Evolutionary conservation across 2,888 invertebrate species (phyloP), one percentile per base, ranked within the genome.

Genomic region (Hydrotaea diabolus): DNA sequence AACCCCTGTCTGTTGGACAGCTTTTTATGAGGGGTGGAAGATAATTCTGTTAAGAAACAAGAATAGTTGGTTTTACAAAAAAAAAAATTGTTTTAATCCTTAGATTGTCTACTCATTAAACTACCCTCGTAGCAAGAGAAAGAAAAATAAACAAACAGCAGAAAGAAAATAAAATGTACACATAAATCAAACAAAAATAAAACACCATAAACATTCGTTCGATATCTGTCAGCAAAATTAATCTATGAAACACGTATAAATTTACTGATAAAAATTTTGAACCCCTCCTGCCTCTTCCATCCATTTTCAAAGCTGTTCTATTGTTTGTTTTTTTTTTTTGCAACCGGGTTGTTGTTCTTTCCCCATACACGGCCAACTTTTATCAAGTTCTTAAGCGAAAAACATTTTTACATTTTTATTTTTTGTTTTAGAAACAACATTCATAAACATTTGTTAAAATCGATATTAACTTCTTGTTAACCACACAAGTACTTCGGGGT

Each of bases 171-270:
- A 36, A 17, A 3, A 46, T 1, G 13, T 69, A 21, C 4, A 19
- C 19, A 69, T 69, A 69, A 69, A 69, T 69, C 69, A 69, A 39
- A 39, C 5, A 69, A 19, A 69, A 69, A 31, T 4, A 31, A 31
- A 31, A 43, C 1, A 66, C n/a, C 31, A 26, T n/a, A 31, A 62
- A 62, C 21, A 46, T 69, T 3, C 15, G 69, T 19, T 66, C 66
- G 21, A 39, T 66, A 69, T 46, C 46, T 69, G 69, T 23, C 69
- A 39, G 13, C 21, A 0, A 5, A 11, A 26, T 0, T 75, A 75
- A 59, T 55, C 73, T 55, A 26, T 73, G 55, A 5, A 55, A 55
- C n/a, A n/a, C n/a, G n/a, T 39, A 39, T 53, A 53, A 62, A 46
- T 59, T 43, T 59, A 11, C 39, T 59, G 69, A 69, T 69, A 69